These are phyloP conservation scores for Zingel zingel DNA, from an alignment of 2,113 vertebrate genomes.

Conservation along the genomic window DNA sequence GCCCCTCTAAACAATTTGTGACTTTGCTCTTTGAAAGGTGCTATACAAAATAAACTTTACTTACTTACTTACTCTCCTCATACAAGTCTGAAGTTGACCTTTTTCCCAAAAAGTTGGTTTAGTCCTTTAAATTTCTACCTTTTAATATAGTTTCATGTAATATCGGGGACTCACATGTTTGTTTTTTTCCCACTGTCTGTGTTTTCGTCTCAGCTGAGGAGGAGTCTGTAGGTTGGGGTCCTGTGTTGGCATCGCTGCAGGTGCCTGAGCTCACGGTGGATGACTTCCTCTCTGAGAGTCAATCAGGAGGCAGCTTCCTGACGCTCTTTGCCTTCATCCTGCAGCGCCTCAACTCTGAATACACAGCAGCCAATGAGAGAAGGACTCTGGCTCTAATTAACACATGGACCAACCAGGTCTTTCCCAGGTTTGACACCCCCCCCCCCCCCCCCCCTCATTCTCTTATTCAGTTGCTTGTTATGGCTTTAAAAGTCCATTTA, in stretches of 20 bases:
- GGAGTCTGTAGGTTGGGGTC: constrained; percentile 91
- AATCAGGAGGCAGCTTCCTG: constrained; percentile 92
- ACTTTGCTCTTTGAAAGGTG: too few relatives aligned
- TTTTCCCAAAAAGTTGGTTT: background rate
- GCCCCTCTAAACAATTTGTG: background rate
- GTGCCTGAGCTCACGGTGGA: constrained; percentile 96
- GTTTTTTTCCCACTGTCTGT: background rate
- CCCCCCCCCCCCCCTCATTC: background rate
- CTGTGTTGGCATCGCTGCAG: constrained; percentile 93
- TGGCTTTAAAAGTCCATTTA: constrained; percentile 1
- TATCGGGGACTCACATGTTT: background rate
- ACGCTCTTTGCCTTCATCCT: constrained; percentile 94
- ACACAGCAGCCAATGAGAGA: constrained; percentile 91
- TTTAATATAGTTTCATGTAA: background rate
- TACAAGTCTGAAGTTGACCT: background rate
- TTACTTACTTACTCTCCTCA: background rate
- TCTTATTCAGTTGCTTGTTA: background rate
- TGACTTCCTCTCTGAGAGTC: constrained; percentile 95
- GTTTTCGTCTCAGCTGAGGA: constrained; percentile 74
- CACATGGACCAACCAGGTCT: constrained; percentile 92
- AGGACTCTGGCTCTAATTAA: constrained; percentile 88
- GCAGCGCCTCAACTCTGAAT: constrained; percentile 91
- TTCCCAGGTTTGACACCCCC: constrained; percentile 86
- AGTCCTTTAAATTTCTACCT: background rate
- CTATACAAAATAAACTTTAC: too few relatives aligned